Evolutionary conservation across 2,888 invertebrate species (phyloP), one percentile per base, ranked within the genome.

Genomic region (Julus scanicus): DNA sequence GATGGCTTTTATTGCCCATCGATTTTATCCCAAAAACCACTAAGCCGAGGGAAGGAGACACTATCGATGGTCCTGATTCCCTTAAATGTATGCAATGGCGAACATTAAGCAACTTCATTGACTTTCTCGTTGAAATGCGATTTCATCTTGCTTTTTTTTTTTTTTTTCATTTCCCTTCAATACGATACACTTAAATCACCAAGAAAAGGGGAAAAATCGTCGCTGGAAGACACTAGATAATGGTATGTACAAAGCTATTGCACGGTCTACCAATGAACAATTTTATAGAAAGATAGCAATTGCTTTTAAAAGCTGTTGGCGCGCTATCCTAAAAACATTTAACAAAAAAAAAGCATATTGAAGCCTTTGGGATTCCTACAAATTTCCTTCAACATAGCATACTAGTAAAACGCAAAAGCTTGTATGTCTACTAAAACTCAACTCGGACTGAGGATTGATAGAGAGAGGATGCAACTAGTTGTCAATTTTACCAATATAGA

Each of bases 121-220:
- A 11, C 71, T 71, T n/a, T n/a, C 29, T 29, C n/a, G 20, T 29
- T 4, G 8, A 71, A 71, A 71, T 71, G 4, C 71, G 71, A 71
- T 71, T 71, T 71, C 11, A 71, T 29, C 29, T 29, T 6, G 71
- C 29, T 29, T 11, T 57, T 71, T 71, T 71, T 29, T 11, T 57
- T 71, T 71, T 71, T 71, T 29, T 71, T 0, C 4, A n/a, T 71
- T 71, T 4, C 57, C 17, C n/a, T n/a, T n/a, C 29, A n/a, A 29
- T n/a, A 71, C 71, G 29, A 71, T 71, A 29, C 29, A 1, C 6
- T 9, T 9, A 29, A 29, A 29, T 71, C 71, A 71, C 29, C 71
- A 71, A 71, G 71, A 71, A 71, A 71, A n/a, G 29, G 29, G 71
- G 71, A 29, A 29, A 71, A 71, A 71, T 71, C 71, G n/a, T 71